These are phyloP conservation scores for Ispidina picta DNA, from an alignment of 2,797 vertebrate species.

Conservation along the genomic window DNA sequence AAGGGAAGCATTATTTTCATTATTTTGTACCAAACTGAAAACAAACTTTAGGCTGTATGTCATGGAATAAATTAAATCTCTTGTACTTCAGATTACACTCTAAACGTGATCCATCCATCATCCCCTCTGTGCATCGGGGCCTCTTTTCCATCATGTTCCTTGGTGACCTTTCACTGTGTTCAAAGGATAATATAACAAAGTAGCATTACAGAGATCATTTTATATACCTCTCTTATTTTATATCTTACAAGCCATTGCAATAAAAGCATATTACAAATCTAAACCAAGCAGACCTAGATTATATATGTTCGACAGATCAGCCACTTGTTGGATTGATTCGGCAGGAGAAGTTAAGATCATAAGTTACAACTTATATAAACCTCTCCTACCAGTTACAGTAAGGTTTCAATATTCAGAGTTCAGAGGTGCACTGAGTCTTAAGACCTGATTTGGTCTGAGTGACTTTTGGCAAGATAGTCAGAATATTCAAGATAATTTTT, in stretches of 20 bases:
- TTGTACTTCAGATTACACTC: slow-evolving; percentile 22
- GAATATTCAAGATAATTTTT: not conserved
- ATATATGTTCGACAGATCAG: not conserved
- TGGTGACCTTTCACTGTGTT: slow-evolving; percentile 26
- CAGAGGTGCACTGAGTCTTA: not conserved
- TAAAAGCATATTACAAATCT: slow-evolving; percentile 3
- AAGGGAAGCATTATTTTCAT: slow-evolving; percentile 17
- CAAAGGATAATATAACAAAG: slow-evolving; percentile 40
- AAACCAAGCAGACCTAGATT: not conserved
- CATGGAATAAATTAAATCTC: slow-evolving; percentile 30
- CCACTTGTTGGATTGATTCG: not conserved
- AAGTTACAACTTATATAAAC: not conserved
- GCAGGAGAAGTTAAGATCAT: not conserved
- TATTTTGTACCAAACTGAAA: slow-evolving; percentile 27
- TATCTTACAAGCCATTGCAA: slow-evolving; percentile 26
- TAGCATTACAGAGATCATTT: not conserved
- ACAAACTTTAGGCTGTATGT: not conserved
- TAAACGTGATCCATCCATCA: not conserved
- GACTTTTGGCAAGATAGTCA: not conserved
- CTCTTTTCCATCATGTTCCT: slow-evolving; percentile 7
- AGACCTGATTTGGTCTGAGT: not conserved
- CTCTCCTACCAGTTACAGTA: not conserved
- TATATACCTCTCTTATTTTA: slow-evolving; percentile 11
- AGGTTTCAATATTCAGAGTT: not conserved
- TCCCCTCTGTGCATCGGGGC: not conserved